Conservation (phyloP, 2,888 invertebrate species). For the Hedya salicella region DNA sequence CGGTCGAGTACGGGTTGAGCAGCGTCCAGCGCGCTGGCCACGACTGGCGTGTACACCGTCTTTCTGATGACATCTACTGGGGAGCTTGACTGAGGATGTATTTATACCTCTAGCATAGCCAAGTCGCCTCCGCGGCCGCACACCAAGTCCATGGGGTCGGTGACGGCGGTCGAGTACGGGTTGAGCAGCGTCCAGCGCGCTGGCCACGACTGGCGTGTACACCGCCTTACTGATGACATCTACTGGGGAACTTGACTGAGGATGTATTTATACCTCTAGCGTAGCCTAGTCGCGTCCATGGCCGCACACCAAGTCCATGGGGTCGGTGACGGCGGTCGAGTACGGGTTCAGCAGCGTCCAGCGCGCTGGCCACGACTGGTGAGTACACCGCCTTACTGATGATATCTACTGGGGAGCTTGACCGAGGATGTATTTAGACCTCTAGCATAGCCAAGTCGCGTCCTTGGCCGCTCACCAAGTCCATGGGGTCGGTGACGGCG, state of each 20-base stretch:
- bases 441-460: conserved; percentile 91
- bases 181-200: conserved; percentile 89
- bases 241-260: too few relatives aligned
- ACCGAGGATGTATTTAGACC: conserved; percentile 67
- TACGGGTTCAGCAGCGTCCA: conserved; percentile 90
- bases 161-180: conserved; percentile 91
- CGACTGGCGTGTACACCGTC: conserved; percentile 81
- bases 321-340: conserved; percentile 89
- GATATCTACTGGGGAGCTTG: conserved; percentile 71
- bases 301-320: conserved; percentile 92
- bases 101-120: conserved; percentile 87
- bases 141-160: conserved; percentile 92
- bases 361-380: conserved; percentile 66
- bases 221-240: conserved; percentile 82
- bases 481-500: conserved; percentile 91
- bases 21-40: conserved; percentile 85
- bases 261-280: conserved; percentile 84
- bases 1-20: conserved; percentile 92
- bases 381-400: conserved; percentile 83
- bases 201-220: conserved; percentile 75
- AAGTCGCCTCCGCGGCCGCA: conserved; percentile 92
- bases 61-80: conserved; percentile 77
- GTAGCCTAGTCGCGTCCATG: conserved; percentile 91
- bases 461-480: conserved; percentile 91
- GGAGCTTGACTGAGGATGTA: too few relatives aligned